Evolutionary conservation across 1,140 invertebrate genomes (phyloP).

Genomic region (Notospermus geniculatus): DNA sequence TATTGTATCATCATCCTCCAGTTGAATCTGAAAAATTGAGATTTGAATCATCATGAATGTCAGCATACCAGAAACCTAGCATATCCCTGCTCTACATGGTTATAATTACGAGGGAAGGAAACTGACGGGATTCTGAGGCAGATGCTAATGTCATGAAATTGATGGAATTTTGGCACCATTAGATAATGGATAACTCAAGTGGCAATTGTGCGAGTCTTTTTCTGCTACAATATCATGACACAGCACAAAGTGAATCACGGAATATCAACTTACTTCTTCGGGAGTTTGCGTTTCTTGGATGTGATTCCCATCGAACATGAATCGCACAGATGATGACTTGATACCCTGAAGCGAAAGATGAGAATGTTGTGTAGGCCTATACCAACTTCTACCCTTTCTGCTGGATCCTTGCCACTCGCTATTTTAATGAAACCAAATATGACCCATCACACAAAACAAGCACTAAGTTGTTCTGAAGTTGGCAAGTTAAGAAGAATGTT

Average conservation of each 20-base stretch:
- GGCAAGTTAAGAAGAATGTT: too few relatives aligned
- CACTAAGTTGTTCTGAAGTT: not conserved
- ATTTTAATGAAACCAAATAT: not conserved
- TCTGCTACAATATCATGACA: too few relatives aligned
- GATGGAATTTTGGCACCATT: not conserved
- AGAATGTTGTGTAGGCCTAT: not conserved
- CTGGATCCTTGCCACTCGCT: not conserved
- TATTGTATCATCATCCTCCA: slow-evolving; percentile 91
- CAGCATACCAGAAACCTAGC: not conserved
- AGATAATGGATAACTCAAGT: not conserved
- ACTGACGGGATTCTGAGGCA: not conserved
- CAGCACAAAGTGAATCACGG: too few relatives aligned
- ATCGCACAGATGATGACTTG: slow-evolving; percentile 78
- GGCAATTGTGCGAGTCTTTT: too few relatives aligned
- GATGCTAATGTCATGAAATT: not conserved
- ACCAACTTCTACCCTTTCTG: not conserved
- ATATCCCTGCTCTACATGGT: not conserved
- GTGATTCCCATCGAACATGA: slow-evolving; percentile 88
- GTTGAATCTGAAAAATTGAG: slow-evolving; percentile 63
- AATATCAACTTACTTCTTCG: slow-evolving; percentile 41
- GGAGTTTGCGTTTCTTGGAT: slow-evolving; percentile 92
- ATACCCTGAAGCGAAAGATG: slow-evolving; percentile 40
- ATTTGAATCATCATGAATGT: not conserved
- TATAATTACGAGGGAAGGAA: not conserved
- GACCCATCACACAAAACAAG: not conserved